phyloP scores from a whole-genome alignment of 2,888 invertebrate species.

The Fragum whitleyi region DNA sequence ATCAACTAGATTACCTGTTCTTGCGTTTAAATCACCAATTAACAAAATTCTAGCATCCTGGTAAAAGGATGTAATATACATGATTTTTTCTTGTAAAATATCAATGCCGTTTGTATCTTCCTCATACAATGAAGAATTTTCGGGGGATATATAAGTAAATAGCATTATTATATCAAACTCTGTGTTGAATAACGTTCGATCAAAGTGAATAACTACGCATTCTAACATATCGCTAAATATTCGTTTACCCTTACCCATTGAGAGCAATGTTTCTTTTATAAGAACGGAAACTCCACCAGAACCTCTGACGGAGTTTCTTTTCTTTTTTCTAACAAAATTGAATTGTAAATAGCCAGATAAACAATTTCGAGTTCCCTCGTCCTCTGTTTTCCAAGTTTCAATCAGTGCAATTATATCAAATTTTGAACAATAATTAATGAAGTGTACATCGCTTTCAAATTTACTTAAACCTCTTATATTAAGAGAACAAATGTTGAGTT shows the following conservation, averaged over 20 bases:
- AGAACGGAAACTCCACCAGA: too few relatives aligned
- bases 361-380: background rate
- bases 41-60: slow-evolving; percentile 17
- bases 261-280: background rate
- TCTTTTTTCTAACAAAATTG: background rate
- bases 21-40: slow-evolving; percentile 13
- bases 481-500: too few relatives aligned
- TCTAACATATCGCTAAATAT: slow-evolving; percentile 9
- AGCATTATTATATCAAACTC: slow-evolving; percentile 20
- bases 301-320: too few relatives aligned
- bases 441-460: background rate
- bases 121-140: slow-evolving; percentile 6
- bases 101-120: slow-evolving; percentile 3
- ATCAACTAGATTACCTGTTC: slow-evolving; percentile 2
- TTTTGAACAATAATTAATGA: background rate
- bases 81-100: slow-evolving; percentile 7
- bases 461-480: too few relatives aligned
- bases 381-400: background rate
- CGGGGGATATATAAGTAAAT: slow-evolving; percentile 22
- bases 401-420: slow-evolving; percentile 7
- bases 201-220: background rate
- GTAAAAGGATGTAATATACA: background rate
- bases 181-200: background rate
- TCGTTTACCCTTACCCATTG: background rate
- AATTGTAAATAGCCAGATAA: background rate